Percentiles rank a stretch among this genome's conserved stretches.
Evolutionary conservation across 2,113 vertebrate species (phyloP).

Genomic region (Psittacara wagleri): DNA sequence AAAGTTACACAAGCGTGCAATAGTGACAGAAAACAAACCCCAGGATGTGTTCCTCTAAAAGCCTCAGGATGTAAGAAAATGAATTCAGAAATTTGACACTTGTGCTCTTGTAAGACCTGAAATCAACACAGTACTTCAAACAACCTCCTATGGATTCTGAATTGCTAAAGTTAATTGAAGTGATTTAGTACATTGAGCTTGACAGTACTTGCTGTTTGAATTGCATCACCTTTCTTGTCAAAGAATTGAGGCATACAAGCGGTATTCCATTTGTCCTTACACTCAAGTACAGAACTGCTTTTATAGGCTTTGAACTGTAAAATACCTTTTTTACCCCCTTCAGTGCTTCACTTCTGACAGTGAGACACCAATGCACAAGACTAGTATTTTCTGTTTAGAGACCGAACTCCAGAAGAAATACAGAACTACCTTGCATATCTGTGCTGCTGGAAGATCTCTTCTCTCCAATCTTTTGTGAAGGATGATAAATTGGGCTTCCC

Average conservation of each 20-base stretch:
- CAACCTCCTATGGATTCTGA: background rate
- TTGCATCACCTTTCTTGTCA: background rate
- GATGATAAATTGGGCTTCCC: conserved; percentile 75
- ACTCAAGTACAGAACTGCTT: background rate
- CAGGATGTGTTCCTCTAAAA: background rate
- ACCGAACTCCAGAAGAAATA: background rate
- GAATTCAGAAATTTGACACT: background rate
- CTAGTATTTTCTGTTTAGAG: background rate
- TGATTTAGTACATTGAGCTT: background rate
- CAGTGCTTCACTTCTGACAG: background rate
- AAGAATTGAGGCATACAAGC: background rate
- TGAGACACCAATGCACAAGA: background rate
- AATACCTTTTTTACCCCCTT: background rate
- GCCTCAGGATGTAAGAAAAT: background rate
- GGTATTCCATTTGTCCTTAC: background rate
- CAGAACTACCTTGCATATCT: conserved; percentile 84
- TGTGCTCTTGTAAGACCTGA: background rate
- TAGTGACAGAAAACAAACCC: background rate
- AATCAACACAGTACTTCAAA: background rate
- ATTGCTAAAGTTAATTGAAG: background rate
- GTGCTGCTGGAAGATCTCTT: conserved; percentile 84
- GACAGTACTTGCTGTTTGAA: background rate
- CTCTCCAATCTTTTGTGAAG: conserved; percentile 81
- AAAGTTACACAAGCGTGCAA: background rate
- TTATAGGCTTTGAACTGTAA: background rate